These are phyloP conservation scores for Lophius americanus DNA, from an alignment of 2,797 vertebrate species.

Conservation along the genomic window DNA sequence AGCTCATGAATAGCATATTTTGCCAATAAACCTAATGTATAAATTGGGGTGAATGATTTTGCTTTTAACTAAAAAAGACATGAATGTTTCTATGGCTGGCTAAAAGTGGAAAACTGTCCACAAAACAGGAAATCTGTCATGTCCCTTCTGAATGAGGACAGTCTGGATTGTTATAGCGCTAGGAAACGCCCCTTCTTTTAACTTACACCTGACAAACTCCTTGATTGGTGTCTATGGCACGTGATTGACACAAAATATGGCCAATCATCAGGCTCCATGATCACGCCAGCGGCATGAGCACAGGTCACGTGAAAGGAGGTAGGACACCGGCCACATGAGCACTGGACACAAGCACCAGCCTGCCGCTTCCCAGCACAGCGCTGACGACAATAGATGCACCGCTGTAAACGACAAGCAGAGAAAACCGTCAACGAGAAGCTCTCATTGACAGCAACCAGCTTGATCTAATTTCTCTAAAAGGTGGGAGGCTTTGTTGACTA, in stretches of 20 bases:
- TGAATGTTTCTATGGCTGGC: no score
- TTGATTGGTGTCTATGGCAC: constrained; percentile 92
- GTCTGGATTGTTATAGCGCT: background rate
- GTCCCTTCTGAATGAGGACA: constrained; percentile 1
- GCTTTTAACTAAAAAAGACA: no score
- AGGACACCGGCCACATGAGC: constrained; percentile 92
- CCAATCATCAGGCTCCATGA: constrained; percentile 96
- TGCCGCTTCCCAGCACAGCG: constrained; percentile 84
- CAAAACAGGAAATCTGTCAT: no score
- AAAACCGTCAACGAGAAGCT: constrained; percentile 36
- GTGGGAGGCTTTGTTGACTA: no score
- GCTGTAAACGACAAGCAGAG: constrained; percentile 71
- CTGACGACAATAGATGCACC: constrained; percentile 85
- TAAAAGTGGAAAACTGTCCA: no score
- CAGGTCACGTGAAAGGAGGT: constrained; percentile 98
- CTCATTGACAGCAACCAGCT: no score
- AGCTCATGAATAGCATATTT: no score
- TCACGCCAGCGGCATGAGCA: constrained; percentile 92
- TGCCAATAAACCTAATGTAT: no score
- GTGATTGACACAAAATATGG: constrained; percentile 95
- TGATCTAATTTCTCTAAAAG: no score
- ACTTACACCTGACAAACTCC: constrained; percentile 88
- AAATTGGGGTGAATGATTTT: no score
- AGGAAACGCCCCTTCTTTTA: constrained; percentile 4
- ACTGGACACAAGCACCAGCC: constrained; percentile 94